phyloP scores from a whole-genome alignment of 2,797 vertebrate genomes.

The Sternotherus odoratus region DNA sequence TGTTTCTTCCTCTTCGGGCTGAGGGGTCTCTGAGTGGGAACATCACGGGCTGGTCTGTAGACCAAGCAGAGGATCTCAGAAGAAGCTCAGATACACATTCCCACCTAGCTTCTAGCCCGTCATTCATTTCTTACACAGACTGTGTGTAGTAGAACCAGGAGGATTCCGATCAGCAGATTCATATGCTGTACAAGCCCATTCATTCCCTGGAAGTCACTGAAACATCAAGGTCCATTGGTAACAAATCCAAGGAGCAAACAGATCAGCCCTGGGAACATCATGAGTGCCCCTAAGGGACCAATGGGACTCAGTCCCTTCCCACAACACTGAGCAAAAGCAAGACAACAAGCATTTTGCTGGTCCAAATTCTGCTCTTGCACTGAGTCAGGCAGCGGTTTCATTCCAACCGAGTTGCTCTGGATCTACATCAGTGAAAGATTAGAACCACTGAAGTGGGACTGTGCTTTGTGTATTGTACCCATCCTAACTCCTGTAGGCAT shows the following conservation, averaged over 20 bases:
- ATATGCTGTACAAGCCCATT: background rate
- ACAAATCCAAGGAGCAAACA: background rate
- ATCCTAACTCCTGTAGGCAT: background rate
- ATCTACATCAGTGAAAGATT: background rate
- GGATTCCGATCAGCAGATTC: background rate
- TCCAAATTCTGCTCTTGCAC: background rate
- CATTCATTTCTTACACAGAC: background rate
- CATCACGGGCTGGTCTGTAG: background rate
- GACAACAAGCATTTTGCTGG: background rate
- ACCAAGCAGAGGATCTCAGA: accelerated
- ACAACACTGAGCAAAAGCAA: background rate
- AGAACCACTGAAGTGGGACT: background rate
- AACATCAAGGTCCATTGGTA: background rate
- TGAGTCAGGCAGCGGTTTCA: background rate
- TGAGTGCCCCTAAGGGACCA: background rate
- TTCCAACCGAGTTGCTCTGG: background rate
- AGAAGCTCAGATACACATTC: background rate
- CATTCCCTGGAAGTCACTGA: background rate
- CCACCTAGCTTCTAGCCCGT: background rate
- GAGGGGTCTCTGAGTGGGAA: background rate
- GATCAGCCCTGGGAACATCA: background rate
- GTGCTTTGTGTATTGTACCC: background rate
- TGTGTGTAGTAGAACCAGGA: background rate
- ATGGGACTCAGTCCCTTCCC: background rate
- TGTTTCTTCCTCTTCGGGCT: background rate